Percentiles rank a stretch among this genome's conserved stretches.
These are phyloP conservation scores for Papilio dardanus DNA, from an alignment of 1,140 invertebrate species.

Conservation along the genomic window DNA sequence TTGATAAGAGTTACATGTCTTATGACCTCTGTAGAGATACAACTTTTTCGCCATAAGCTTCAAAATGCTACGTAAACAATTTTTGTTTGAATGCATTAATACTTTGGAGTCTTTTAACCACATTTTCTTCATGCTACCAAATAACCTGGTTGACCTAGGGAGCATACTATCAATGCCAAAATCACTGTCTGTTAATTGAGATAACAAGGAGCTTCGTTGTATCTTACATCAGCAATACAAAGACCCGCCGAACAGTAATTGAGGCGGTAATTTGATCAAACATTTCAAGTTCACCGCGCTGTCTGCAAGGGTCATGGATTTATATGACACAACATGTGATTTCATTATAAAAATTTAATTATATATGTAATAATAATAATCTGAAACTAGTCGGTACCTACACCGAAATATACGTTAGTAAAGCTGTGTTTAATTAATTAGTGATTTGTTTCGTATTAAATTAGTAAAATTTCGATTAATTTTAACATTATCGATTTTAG, in stretches of 20 bases:
- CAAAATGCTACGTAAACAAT: neutral
- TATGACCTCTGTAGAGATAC: neutral
- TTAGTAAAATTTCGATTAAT: neutral
- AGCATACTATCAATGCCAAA: constrained; percentile 4
- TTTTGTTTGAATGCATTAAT: neutral
- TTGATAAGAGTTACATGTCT: neutral
- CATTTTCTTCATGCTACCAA: neutral
- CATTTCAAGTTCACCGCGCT: constrained; percentile 66
- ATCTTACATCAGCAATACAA: constrained; percentile 1
- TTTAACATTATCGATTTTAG: no score
- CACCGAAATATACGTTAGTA: no score
- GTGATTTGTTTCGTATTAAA: neutral
- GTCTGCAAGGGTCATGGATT: constrained; percentile 53
- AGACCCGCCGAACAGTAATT: constrained; percentile 44
- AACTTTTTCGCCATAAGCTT: neutral
- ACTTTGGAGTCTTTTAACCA: neutral
- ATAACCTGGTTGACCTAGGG: neutral
- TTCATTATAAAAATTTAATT: no score
- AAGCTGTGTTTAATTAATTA: no score
- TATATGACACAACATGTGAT: neutral
- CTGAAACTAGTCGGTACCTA: no score
- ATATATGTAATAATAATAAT: no score
- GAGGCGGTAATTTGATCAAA: constrained; percentile 63
- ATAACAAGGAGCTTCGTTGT: constrained; percentile 22
- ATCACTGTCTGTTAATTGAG: constrained; percentile 5